Evolutionary conservation across 2,888 invertebrate genomes (phyloP).

Genomic region (Philopedon plagiatum): DNA sequence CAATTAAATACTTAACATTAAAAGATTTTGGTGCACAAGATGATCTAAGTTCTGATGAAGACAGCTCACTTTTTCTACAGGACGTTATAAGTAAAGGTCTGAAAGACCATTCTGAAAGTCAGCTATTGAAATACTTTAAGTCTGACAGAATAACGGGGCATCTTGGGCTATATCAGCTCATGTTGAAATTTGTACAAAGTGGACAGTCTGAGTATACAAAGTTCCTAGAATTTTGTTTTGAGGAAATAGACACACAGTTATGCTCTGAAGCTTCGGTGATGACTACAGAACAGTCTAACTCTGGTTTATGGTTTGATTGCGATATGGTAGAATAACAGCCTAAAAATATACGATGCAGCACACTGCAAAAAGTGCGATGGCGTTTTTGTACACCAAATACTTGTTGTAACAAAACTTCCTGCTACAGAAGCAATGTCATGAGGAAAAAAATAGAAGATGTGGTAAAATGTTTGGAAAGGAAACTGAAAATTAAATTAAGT

Average conservation of each 20-base stretch:
- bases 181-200: slow-evolving; percentile 1
- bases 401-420: slow-evolving; percentile 9
- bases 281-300: slow-evolving; percentile 1
- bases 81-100: slow-evolving; percentile 24
- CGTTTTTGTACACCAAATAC: slow-evolving; percentile 2
- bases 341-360: slow-evolving; percentile 32
- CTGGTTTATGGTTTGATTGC: slow-evolving; percentile 31
- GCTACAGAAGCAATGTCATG: slow-evolving; percentile 1
- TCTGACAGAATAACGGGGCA: slow-evolving; percentile 7
- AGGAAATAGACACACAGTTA: slow-evolving; percentile 8
- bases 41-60: slow-evolving; percentile 27
- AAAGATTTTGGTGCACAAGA: slow-evolving; percentile 38
- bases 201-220: slow-evolving; percentile 7
- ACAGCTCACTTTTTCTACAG: slow-evolving; percentile 19
- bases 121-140: slow-evolving; percentile 31
- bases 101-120: slow-evolving; percentile 26
- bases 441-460: slow-evolving; percentile 11
- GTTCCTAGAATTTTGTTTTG: slow-evolving; percentile 35
- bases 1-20: slow-evolving; percentile 26
- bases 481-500: slow-evolving; percentile 2
- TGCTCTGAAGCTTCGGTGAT: slow-evolving; percentile 29
- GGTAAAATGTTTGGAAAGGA: not conserved
- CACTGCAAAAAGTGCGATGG: not conserved
- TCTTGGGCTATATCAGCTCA: slow-evolving; percentile 32
- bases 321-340: slow-evolving; percentile 32